A percentile compares a stretch with the other conserved stretches of the same genome.
Conservation (phyloP, 35 echinoderm and acorn worm genomes). For the Heliocidaris tuberculata region DNA sequence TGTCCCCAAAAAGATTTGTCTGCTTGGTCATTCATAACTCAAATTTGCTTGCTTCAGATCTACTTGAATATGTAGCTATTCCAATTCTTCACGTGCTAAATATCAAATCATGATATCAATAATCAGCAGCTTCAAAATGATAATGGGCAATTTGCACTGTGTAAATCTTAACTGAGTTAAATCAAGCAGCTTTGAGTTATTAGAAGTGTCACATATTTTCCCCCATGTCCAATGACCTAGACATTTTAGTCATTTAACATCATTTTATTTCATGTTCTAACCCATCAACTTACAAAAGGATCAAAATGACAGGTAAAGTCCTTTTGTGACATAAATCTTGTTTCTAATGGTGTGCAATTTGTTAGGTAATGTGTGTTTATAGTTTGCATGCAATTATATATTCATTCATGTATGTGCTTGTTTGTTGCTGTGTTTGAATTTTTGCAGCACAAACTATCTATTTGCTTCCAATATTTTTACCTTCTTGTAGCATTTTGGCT, state of each 20-base stretch:
- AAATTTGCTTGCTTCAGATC: no score
- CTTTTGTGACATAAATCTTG: background rate
- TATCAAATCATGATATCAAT: no score
- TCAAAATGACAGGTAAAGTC: constrained; percentile 2
- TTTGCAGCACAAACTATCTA: background rate
- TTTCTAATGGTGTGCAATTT: background rate
- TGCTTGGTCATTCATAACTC: no score
- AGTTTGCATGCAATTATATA: background rate
- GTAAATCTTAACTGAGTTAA: no score
- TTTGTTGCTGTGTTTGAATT: background rate
- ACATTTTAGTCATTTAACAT: background rate
- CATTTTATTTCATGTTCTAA: constrained; percentile 6
- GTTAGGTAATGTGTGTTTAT: background rate
- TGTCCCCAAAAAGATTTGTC: no score
- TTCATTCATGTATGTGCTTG: background rate
- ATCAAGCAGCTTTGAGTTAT: no score
- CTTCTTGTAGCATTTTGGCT: background rate
- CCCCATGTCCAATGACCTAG: background rate
- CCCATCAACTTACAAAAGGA: constrained; percentile 9
- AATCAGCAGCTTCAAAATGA: no score
- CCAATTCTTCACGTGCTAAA: no score
- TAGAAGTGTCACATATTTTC: background rate
- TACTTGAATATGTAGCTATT: no score
- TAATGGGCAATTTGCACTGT: no score
- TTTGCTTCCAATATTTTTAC: background rate